Conservation (phyloP, 2,797 vertebrate genomes). For the Spondyliosoma cantharus region DNA sequence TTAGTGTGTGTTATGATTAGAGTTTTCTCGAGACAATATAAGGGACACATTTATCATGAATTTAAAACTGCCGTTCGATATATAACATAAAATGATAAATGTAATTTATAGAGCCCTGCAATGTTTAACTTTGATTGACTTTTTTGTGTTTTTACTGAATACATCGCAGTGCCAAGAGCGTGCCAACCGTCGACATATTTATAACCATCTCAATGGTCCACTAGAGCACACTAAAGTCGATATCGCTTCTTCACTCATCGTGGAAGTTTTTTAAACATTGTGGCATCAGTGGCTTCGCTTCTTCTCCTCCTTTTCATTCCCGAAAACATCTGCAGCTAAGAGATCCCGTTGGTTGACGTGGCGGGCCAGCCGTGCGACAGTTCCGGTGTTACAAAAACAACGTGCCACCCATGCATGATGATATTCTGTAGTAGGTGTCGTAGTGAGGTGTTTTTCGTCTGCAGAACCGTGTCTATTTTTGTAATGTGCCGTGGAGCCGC, state of each 20-base stretch:
- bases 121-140: slow-evolving; percentile 15
- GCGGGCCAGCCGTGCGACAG: slow-evolving; percentile 62
- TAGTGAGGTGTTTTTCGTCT: slow-evolving; percentile 59
- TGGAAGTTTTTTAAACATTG: slow-evolving; percentile 48
- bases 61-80: slow-evolving; percentile 56
- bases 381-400: slow-evolving; percentile 64
- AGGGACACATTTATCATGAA: slow-evolving; percentile 32
- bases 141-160: slow-evolving; percentile 43
- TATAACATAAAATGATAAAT: slow-evolving; percentile 26
- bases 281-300: slow-evolving; percentile 55
- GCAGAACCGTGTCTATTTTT: slow-evolving; percentile 63
- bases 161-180: slow-evolving; percentile 58
- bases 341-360: slow-evolving; percentile 36
- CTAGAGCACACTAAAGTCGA: slow-evolving; percentile 36
- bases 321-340: slow-evolving; percentile 46
- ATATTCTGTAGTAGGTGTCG: slow-evolving; percentile 67
- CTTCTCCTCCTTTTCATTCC: slow-evolving; percentile 34
- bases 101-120: slow-evolving; percentile 27
- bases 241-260: slow-evolving; percentile 50
- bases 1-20: slow-evolving; percentile 13
- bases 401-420: slow-evolving; percentile 67
- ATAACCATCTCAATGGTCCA: slow-evolving; percentile 25
- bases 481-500: slow-evolving; percentile 56
- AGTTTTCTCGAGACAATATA: slow-evolving; percentile 19
- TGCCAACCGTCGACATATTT: slow-evolving; percentile 41